phyloP scores from a whole-genome alignment of 2,888 invertebrate species.

The Lithophane leautieri region DNA sequence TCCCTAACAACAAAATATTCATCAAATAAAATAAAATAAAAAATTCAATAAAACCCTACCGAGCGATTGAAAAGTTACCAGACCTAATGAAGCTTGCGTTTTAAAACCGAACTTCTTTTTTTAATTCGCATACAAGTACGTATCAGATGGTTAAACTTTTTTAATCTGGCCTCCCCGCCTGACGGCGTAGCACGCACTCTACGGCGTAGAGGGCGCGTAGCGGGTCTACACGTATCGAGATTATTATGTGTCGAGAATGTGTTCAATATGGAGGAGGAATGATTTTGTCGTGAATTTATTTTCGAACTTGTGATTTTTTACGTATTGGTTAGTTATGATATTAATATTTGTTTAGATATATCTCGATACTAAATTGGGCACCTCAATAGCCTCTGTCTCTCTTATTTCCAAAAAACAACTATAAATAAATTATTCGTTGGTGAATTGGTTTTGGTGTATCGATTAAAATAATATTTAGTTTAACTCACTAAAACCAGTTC shows the following conservation, averaged over 20 bases:
- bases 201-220: slow-evolving; percentile 59
- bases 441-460: not conserved
- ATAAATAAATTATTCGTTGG: not conserved
- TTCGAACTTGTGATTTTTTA: not conserved
- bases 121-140: slow-evolving; percentile 73
- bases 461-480: not conserved
- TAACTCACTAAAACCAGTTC: not conserved
- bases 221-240: slow-evolving; percentile 28
- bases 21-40: slow-evolving; percentile 25
- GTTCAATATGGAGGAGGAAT: not conserved
- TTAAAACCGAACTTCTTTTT: slow-evolving; percentile 60
- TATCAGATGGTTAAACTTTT: slow-evolving; percentile 81
- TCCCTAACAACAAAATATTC: not conserved
- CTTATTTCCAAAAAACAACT: not conserved
- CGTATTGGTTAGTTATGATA: not conserved
- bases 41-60: slow-evolving; percentile 32
- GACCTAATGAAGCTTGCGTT: slow-evolving; percentile 61
- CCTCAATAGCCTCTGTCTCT: not conserved
- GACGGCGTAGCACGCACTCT: slow-evolving; percentile 57
- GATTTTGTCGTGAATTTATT: not conserved
- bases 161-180: slow-evolving; percentile 80
- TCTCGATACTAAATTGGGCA: not conserved
- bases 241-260: slow-evolving; percentile 17
- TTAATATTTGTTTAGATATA: not conserved
- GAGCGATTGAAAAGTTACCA: slow-evolving; percentile 53